Base-by-base conservation (phyloP, 2,888 invertebrate genomes). In the Leptinotarsa rubiginosa region DNA sequence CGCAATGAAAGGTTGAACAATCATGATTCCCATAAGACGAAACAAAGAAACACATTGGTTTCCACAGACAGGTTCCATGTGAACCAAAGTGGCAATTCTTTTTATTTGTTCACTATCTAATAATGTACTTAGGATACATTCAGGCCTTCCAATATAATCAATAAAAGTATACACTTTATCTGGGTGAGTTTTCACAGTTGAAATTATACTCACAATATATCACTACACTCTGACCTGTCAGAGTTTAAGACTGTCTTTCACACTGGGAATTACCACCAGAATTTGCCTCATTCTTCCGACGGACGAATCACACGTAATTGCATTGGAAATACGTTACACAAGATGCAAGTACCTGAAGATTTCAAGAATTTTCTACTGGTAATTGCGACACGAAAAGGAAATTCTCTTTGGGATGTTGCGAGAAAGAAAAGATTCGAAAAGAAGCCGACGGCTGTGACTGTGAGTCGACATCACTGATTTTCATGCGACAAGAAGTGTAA, bases 291-390 rank as follows among this genome's bases (percentile, higher is more conserved):
- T 20, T 16, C 22, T 52, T 56, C 56, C 10, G 13, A 22, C 56
- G 20, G 56, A 56, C 56, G 16, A 22, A 56, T 56, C 25, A 15
- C 15, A 22, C 16, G 22, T 56, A 56, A 56, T 25, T 56, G 22
- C 56, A 56, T 50, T n/a, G n/a, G 4, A 50, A 7, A 50, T 22
- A 25, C 13, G 56, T 56, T 56, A 3, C 56, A 20, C 22, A 22
- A 18, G 25, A 15, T 13, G 20, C 56, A 22, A 56, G 22, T 20
- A 15, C 41, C 54, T 22, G 62, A n/a, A 62, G 64, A 70, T 18
- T 56, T 74, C 66, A 70, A 74, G 70, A n/a, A 70, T 74, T 18
- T 70, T 59, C 67, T 67, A 70, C 67, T 67, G 67, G 74, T 74
- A 74, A 74, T 74, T 74, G 70, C 70, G 52, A 74, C 64, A 67